Conservation (phyloP, 2,888 invertebrate genomes). For the Calameuta pallipes region DNA sequence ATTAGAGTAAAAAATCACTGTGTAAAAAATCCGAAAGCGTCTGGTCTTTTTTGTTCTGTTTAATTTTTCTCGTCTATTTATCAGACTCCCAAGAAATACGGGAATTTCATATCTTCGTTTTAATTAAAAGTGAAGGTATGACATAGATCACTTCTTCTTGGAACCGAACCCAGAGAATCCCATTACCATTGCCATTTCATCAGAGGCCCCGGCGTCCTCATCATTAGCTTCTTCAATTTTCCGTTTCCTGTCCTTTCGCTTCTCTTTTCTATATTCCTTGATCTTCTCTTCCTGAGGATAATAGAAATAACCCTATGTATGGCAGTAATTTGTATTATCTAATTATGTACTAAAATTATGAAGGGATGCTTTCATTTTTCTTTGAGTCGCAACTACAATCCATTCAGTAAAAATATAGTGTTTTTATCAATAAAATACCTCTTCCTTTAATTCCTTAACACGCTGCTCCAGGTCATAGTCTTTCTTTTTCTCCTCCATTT, state of each 20-base stretch:
- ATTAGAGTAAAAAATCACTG: not conserved
- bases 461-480: conserved; percentile 94
- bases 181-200: conserved; percentile 88
- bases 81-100: not conserved
- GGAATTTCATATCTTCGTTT: not conserved
- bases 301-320: conserved; percentile 9
- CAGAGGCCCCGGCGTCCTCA: conserved; percentile 65
- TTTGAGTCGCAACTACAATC: not conserved
- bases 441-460: conserved; percentile 93
- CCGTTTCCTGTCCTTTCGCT: conserved; percentile 88
- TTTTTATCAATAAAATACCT: conserved; percentile 67
- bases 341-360: not conserved
- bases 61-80: not conserved
- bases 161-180: conserved; percentile 94
- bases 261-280: conserved; percentile 89
- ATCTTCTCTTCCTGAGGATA: conserved; percentile 84
- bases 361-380: not conserved
- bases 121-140: conserved; percentile 3
- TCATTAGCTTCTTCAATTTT: conserved; percentile 78
- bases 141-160: conserved; percentile 76
- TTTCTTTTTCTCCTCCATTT: conserved; percentile 93
- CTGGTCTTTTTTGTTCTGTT: not conserved
- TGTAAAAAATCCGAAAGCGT: not conserved
- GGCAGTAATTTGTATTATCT: not conserved
- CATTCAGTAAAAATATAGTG: conserved; percentile 6